Percentiles rank a stretch among this genome's conserved stretches.
These are phyloP conservation scores for Delia radicum DNA, from an alignment of 1,140 invertebrate species.

Conservation along the genomic window DNA sequence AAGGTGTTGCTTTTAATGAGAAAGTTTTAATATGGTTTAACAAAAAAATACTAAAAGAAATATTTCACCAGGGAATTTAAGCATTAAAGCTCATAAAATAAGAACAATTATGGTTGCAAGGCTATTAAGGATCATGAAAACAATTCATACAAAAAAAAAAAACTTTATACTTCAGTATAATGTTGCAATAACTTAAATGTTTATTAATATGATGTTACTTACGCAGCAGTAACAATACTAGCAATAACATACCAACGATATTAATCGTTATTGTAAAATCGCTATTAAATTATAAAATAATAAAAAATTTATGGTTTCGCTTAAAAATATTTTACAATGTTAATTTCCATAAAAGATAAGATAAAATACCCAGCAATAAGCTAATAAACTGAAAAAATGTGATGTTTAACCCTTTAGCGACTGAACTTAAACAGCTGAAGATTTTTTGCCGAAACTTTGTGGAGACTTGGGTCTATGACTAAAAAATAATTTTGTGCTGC, in stretches of 20 bases:
- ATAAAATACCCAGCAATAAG: too few relatives aligned
- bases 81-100: background rate
- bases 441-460: too few relatives aligned
- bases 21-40: slow-evolving; percentile 1
- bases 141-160: background rate
- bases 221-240: background rate
- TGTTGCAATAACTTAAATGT: background rate
- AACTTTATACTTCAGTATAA: background rate
- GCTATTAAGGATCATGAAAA: background rate
- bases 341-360: too few relatives aligned
- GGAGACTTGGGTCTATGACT: too few relatives aligned
- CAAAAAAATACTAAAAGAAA: background rate
- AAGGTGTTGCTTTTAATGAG: slow-evolving; percentile 23
- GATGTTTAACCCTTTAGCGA: too few relatives aligned
- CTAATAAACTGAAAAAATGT: too few relatives aligned
- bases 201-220: background rate
- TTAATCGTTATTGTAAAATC: background rate
- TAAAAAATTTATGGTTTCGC: background rate
- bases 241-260: background rate
- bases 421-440: too few relatives aligned
- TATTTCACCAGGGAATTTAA: background rate
- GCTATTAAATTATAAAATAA: background rate
- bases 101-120: slow-evolving; percentile 16
- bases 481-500: too few relatives aligned
- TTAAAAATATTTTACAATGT: background rate